Evolutionary conservation across 1,140 invertebrate species (phyloP).

Genomic region (Drosophila lini): DNA sequence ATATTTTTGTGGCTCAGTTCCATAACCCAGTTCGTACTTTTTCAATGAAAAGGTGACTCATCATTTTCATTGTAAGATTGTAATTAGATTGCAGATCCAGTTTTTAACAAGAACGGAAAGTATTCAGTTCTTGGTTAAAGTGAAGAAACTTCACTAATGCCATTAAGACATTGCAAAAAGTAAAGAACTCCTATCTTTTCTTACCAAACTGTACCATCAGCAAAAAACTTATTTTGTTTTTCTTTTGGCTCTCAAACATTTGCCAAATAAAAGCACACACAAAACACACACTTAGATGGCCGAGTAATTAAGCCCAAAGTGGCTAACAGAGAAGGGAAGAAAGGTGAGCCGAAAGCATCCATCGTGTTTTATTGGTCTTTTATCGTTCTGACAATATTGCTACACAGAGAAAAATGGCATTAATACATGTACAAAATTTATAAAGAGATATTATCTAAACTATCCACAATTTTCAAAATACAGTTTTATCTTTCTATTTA

Average conservation of each 20-base stretch:
- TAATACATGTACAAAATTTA: too few relatives aligned
- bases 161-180: constrained; percentile 1
- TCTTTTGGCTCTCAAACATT: constrained; percentile 32
- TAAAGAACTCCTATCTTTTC: too few relatives aligned
- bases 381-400: constrained; percentile 46
- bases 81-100: constrained; percentile 13
- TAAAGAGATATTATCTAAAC: too few relatives aligned
- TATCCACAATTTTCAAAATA: background rate
- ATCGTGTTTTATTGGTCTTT: constrained; percentile 39
- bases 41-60: constrained; percentile 5
- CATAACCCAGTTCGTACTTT: constrained; percentile 22
- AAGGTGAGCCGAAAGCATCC: constrained; percentile 27
- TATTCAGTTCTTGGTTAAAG: background rate
- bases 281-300: constrained; percentile 41
- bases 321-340: constrained; percentile 27
- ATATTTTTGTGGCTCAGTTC: background rate
- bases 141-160: background rate
- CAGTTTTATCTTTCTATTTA: background rate
- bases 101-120: background rate
- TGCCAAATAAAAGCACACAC: constrained; percentile 32
- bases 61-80: constrained; percentile 5
- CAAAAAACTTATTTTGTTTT: constrained; percentile 1
- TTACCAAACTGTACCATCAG: constrained; percentile 35
- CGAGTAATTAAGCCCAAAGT: constrained; percentile 58
- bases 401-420: background rate